phyloP scores from a whole-genome alignment of 2,797 vertebrate species.

The Nothura maculosa region DNA sequence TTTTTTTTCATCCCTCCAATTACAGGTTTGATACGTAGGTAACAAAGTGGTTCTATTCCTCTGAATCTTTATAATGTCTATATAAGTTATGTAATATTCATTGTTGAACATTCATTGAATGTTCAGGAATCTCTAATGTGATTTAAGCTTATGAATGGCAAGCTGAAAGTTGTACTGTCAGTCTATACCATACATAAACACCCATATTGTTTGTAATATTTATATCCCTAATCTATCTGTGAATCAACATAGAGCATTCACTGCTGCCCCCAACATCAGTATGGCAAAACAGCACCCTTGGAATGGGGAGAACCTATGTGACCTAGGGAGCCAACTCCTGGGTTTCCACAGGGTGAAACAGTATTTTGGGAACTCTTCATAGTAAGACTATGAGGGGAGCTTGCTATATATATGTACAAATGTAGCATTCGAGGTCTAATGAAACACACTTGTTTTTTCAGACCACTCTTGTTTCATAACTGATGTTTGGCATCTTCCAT shows the following conservation, averaged over 20 bases:
- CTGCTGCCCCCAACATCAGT: neutral
- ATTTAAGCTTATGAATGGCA: neutral
- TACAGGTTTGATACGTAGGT: neutral
- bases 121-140: neutral
- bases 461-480: neutral
- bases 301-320: neutral
- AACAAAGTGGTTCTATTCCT: slow-evolving; percentile 5
- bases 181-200: neutral
- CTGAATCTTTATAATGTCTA: slow-evolving; percentile 11
- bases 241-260: neutral
- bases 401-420: neutral
- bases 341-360: neutral
- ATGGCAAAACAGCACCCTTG: neutral
- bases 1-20: neutral
- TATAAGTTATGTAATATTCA: neutral
- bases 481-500: neutral
- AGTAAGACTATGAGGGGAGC: neutral
- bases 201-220: neutral
- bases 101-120: slow-evolving; percentile 15
- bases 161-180: neutral
- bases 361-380: neutral
- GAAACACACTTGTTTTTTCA: no score
- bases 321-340: neutral
- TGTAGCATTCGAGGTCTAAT: neutral
- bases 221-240: neutral